phyloP scores from a whole-genome alignment of 2,888 invertebrate genomes.

The Steinernema carpocapsae region DNA sequence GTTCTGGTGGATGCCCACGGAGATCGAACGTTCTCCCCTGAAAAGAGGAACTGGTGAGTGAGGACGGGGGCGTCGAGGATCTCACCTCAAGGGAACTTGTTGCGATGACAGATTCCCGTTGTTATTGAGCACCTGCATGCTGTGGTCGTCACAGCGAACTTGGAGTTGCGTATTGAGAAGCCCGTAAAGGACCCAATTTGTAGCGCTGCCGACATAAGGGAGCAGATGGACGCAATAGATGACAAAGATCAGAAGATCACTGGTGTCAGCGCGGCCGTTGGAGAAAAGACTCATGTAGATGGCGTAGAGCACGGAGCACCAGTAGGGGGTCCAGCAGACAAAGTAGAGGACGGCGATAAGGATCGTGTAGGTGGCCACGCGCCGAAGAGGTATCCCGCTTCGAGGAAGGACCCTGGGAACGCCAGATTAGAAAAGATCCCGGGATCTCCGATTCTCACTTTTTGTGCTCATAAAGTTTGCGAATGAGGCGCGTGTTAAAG shows the following conservation, averaged over 20 bases:
- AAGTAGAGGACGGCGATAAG: conserved; percentile 66
- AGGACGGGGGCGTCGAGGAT: not conserved
- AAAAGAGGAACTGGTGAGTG: not conserved
- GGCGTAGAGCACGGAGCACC: conserved; percentile 66
- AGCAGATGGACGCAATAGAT: conserved; percentile 66
- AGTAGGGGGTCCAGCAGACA: conserved; percentile 68
- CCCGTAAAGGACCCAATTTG: conserved; percentile 67
- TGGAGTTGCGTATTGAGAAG: conserved; percentile 55
- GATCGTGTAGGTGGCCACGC: conserved; percentile 63
- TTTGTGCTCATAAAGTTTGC: conserved; percentile 60
- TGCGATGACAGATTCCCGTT: conserved; percentile 11
- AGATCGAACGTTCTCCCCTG: conserved; percentile 40
- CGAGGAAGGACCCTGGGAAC: conserved; percentile 50
- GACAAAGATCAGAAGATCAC: conserved; percentile 56
- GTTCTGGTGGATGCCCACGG: conserved; percentile 24
- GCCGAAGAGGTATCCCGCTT: conserved; percentile 62
- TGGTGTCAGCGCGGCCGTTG: conserved; percentile 41
- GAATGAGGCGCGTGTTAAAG: conserved; percentile 64
- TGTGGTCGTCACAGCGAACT: conserved; percentile 40
- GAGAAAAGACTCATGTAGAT: conserved; percentile 55
- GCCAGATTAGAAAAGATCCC: too few species aligned
- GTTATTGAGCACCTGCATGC: conserved; percentile 22
- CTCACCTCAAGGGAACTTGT: not conserved
- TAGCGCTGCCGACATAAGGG: conserved; percentile 63
- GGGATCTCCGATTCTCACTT: conserved; percentile 43